A percentile compares a stretch with the other conserved stretches of the same genome.
These are phyloP conservation scores for Ormia ochracea DNA, from an alignment of 2,888 invertebrate genomes.

Conservation along the genomic window DNA sequence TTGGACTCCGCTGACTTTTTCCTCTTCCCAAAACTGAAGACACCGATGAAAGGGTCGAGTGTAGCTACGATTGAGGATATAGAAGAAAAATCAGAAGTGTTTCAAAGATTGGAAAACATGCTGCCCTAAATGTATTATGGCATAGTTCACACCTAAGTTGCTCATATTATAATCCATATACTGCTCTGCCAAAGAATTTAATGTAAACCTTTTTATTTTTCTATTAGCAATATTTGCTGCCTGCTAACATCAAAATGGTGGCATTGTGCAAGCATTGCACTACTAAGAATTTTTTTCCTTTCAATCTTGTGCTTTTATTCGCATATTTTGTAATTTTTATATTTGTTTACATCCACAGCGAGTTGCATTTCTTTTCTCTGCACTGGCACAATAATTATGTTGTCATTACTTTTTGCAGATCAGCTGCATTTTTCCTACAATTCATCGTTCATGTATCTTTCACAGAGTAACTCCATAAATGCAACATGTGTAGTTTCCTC, in stretches of 20 bases:
- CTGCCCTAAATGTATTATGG: too few relatives aligned
- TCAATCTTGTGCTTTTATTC: background rate
- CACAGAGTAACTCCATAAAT: constrained; percentile 15
- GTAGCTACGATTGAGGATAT: too few relatives aligned
- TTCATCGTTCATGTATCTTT: constrained; percentile 20
- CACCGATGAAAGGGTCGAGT: too few relatives aligned
- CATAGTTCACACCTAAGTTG: too few relatives aligned
- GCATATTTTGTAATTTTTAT: background rate
- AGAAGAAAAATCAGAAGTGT: too few relatives aligned
- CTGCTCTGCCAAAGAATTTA: too few relatives aligned
- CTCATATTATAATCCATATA: too few relatives aligned
- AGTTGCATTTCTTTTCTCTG: constrained; percentile 7
- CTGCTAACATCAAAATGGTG: background rate
- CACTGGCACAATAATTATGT: constrained; percentile 49
- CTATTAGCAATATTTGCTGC: too few relatives aligned
- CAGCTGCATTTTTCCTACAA: constrained; percentile 45
- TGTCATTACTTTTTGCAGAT: constrained; percentile 51
- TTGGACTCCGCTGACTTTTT: too few relatives aligned
- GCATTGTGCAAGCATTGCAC: constrained; percentile 16
- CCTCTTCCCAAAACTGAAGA: too few relatives aligned
- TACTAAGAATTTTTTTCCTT: background rate
- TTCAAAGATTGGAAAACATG: too few relatives aligned
- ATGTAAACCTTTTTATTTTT: too few relatives aligned
- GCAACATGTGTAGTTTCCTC: background rate
- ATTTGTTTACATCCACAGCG: background rate